phyloP scores from a whole-genome alignment of 2,113 vertebrate species.

The Alexandromys fortis region DNA sequence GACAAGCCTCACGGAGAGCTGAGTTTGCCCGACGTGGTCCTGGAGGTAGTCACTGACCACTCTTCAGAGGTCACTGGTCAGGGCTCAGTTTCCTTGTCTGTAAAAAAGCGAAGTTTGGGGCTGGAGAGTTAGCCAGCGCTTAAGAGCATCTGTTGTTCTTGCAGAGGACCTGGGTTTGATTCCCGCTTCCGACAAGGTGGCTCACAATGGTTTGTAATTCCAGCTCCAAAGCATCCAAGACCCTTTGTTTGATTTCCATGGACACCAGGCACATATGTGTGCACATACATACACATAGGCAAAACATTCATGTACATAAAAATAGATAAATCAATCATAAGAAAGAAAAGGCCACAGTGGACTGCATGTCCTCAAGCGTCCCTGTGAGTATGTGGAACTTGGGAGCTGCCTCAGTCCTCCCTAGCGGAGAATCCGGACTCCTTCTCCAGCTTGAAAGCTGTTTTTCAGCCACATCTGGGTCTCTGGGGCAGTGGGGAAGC shows the following conservation, averaged over 20 bases:
- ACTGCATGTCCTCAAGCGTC: neutral
- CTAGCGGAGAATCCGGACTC: neutral
- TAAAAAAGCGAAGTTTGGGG: neutral
- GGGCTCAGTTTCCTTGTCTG: neutral
- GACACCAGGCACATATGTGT: neutral
- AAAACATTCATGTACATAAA: neutral
- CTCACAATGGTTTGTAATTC: neutral
- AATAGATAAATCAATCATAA: neutral
- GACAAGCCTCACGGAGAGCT: neutral
- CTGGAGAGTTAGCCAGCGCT: neutral
- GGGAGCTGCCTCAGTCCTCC: neutral
- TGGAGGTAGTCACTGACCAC: neutral
- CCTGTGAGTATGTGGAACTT: neutral
- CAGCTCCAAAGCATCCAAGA: neutral
- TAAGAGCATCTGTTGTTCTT: neutral
- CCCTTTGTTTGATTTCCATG: neutral
- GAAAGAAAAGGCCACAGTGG: too few relatives aligned
- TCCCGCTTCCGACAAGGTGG: neutral
- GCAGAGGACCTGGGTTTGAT: neutral
- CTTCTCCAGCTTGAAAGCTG: conserved; percentile 27
- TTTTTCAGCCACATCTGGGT: conserved; percentile 24
- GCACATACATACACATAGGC: neutral
- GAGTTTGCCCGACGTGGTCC: neutral
- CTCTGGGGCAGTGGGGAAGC: conserved; percentile 6
- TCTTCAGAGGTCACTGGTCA: neutral